Evolutionary conservation across 2,797 vertebrate species (phyloP).

Genomic region (Sebastes aleutianus): DNA sequence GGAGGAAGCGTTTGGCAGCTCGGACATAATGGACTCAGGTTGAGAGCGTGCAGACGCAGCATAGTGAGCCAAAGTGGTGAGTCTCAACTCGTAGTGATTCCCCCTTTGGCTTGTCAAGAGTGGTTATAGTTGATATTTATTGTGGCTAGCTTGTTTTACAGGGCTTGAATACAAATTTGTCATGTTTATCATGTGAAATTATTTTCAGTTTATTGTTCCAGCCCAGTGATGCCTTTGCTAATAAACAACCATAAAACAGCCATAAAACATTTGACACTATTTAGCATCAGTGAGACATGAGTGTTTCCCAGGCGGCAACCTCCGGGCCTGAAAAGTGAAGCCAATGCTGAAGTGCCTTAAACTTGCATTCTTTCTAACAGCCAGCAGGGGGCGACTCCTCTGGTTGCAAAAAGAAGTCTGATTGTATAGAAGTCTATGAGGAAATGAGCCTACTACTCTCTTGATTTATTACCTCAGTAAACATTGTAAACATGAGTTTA

Average conservation of each 20-base stretch:
- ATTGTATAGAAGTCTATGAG: no score
- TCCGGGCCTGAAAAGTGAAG: no score
- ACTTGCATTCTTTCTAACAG: no score
- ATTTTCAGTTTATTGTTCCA: not conserved
- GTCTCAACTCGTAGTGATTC: not conserved
- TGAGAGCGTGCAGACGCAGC: conserved; percentile 45
- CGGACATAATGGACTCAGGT: conserved; percentile 25
- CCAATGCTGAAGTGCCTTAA: no score
- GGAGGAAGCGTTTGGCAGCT: conserved; percentile 59
- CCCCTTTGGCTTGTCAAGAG: not conserved
- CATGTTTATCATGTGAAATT: conserved; percentile 7
- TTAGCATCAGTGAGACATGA: not conserved
- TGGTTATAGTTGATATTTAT: conserved; percentile 29
- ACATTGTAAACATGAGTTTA: no score
- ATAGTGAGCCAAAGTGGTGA: conserved; percentile 21
- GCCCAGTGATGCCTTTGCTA: not conserved
- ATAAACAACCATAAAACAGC: not conserved
- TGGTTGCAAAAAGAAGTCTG: no score
- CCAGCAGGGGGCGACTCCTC: no score
- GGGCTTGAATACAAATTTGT: not conserved
- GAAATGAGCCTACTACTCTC: no score
- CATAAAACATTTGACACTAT: not conserved
- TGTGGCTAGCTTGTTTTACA: conserved; percentile 2
- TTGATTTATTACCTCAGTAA: no score
- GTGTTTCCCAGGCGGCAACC: not conserved